A percentile compares a stretch with the other conserved stretches of the same genome.
phyloP scores from a whole-genome alignment of 1,140 invertebrate species.

The Drosophila busckii region DNA sequence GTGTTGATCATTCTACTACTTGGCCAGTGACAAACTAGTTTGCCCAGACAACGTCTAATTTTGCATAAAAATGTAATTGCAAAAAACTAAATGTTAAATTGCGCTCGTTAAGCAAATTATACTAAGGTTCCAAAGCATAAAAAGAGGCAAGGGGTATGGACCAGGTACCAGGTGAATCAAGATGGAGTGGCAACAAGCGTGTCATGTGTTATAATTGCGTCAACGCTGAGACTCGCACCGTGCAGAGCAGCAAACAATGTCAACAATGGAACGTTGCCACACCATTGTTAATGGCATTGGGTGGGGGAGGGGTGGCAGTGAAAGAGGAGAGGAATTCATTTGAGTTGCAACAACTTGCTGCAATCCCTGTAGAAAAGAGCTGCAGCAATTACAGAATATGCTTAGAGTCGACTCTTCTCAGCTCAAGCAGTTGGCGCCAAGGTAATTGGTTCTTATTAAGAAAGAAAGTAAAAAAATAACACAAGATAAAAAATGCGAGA shows the following conservation, averaged over 20 bases:
- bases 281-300: conserved; percentile 38
- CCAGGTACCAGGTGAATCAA: conserved; percentile 16
- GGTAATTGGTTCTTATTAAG: no score
- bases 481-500: no score
- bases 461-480: no score
- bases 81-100: conserved; percentile 54
- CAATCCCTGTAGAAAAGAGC: no score
- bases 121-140: conserved; percentile 3
- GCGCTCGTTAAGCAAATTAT: conserved; percentile 50
- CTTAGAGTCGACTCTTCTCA: no score
- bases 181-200: background rate
- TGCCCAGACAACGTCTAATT: conserved; percentile 39
- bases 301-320: background rate
- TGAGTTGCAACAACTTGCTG: no score
- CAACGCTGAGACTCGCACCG: conserved; percentile 45
- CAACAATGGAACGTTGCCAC: conserved; percentile 56
- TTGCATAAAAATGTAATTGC: conserved; percentile 68
- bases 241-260: conserved; percentile 64
- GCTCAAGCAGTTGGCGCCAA: no score
- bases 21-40: conserved; percentile 51
- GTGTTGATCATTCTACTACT: conserved; percentile 43
- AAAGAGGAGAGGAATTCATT: background rate
- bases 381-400: conserved; percentile 50
- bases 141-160: background rate
- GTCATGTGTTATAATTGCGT: conserved; percentile 64